Evolutionary conservation across 2,888 invertebrate species (phyloP), one percentile per base, ranked within the genome.

Genomic region (Endotricha flammealis): DNA sequence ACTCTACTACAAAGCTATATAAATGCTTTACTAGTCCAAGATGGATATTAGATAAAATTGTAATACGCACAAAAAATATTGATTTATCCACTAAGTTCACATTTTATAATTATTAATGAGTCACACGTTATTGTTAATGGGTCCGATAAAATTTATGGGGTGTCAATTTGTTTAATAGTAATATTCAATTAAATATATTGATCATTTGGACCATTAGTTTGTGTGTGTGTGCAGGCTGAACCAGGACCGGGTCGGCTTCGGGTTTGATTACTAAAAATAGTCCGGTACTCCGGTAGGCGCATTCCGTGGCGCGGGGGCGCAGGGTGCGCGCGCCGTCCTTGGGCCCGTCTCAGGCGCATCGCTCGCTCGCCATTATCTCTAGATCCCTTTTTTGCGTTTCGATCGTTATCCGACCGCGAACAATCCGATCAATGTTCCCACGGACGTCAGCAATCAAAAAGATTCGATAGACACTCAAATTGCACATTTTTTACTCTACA

Each of bases 181-280:
- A 50, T 24, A 25, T 27, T 16, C 58, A 57, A 58, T 59, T 24
- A 33, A 33, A 33, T 33, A 33, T 33, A 14, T n/a, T n/a, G 56
- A 59, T 61, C 60, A 62, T 59, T 67, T 50, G 62, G 61, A 62
- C 65, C 58, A 63, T 69, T 69, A 64, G 63, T 67, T 65, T 62
- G 58, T 57, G 52, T 57, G 52, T 58, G 50, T 56, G 53, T 57
- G 40, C 38, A 46, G 29, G 53, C 54, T 44, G 44, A 38, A 29
- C 36, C 50, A 48, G 61, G 59, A 51, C 51, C 62, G 66, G 64
- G 72, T 63, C 68, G 64, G 69, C 64, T 60, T 68, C 69, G 66
- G 64, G 76, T 75, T 73, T 66, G 75, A 74, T 75, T 64, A 73
- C 78, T 83, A 83, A 82, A 85, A 83, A 85, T 82, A 83, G 81